Base-by-base conservation (phyloP, 2,888 invertebrate genomes). In the Yponomeuta evonymella region DNA sequence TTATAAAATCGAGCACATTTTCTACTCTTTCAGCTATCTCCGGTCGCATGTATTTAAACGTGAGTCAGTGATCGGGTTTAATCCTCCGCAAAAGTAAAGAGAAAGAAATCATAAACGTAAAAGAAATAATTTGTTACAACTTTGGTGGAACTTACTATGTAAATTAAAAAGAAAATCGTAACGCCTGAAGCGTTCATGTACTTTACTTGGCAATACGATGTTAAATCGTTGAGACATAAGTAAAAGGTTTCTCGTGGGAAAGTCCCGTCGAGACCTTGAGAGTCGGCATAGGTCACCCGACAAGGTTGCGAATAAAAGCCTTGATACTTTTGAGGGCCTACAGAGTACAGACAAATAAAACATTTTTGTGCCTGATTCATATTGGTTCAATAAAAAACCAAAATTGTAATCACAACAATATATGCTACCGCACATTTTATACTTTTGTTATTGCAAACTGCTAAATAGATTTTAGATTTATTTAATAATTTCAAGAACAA, bases 261-360 rank as follows among this genome's bases (percentile, higher is more conserved):
- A 58, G 12, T 15, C 51, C 15, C 51, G 51, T 15, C 5, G 51
- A 58, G 51, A 15, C 51, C 51, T 58, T 58, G 51, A 43, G 51
- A 15, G 65, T 65, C 65, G 65, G 29, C 29, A 43, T 48, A 67
- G 43, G 67, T 48, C 48, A n/a, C 67, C 67, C 33, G 67, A 67
- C 67, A 67, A 67, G 67, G 67, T 67, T 48, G n/a, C 29, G 11
- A 29, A 33, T 65, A 65, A 30, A 65, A 30, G 65, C 30, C 30
- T 11, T 12, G 10, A 30, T 29, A 33, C 33, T 65, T 30, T 65
- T 65, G 33, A 15, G 15, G 4, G 15, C 15, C 15, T 58, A 15
- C 3, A 15, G 15, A 15, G 12, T 58, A 2, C 51, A 58, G 2
- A 58, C 15, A 58, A 12, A 58, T 1, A 15, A 58, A 58, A 12